These are phyloP conservation scores for Panthera leo DNA, from an alignment of 2,113 vertebrate species.

Conservation along the genomic window DNA sequence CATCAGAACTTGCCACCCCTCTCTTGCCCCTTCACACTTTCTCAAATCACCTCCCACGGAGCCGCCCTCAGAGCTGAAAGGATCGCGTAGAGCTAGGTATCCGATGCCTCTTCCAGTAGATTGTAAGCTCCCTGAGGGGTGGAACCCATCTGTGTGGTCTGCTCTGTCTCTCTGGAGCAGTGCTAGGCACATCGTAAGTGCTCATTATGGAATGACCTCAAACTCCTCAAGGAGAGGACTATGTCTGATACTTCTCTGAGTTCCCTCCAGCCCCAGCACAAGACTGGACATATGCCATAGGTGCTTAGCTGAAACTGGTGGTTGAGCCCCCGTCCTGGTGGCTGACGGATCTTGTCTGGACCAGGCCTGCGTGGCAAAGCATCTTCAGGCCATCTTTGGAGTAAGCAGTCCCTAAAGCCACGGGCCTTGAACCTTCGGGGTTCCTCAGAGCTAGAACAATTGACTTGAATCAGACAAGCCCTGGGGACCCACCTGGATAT, in stretches of 20 bases:
- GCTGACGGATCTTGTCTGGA: not conserved
- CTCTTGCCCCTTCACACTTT: fast-evolving
- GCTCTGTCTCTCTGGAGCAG: not conserved
- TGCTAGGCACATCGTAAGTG: not conserved
- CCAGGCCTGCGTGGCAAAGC: not conserved
- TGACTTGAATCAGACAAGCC: not conserved
- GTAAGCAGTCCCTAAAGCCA: not conserved
- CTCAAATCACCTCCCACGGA: not conserved
- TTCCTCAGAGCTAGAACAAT: not conserved
- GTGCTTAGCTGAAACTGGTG: not conserved
- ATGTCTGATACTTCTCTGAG: not conserved
- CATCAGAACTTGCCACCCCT: not conserved
- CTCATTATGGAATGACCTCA: not conserved
- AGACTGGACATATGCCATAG: not conserved
- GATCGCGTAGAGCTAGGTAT: not conserved
- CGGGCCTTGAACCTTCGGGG: not conserved
- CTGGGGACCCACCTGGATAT: not conserved
- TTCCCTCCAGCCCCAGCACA: too few species aligned
- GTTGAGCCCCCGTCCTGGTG: not conserved
- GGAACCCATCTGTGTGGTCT: not conserved
- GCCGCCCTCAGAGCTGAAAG: not conserved
- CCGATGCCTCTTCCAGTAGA: not conserved
- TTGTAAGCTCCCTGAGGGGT: not conserved
- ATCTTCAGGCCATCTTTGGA: not conserved
- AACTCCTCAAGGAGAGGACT: not conserved